Percentiles rank a stretch among this genome's conserved stretches.
Evolutionary conservation across 2,113 vertebrate genomes (phyloP).

Genomic region (Cinclus mexicanus): DNA sequence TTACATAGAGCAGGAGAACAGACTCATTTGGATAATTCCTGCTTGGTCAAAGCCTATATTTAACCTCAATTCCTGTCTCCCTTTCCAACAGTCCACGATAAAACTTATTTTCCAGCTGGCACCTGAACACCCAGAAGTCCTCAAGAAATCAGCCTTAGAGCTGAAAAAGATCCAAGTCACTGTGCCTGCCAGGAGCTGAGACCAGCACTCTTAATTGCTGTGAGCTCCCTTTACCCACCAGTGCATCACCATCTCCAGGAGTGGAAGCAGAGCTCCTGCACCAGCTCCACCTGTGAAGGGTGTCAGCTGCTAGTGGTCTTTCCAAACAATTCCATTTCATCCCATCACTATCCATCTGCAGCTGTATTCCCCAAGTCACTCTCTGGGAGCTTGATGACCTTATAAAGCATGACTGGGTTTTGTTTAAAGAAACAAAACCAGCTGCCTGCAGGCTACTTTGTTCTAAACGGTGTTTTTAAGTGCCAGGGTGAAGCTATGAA

Average conservation of each 20-base stretch:
- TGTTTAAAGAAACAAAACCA: slow-evolving; percentile 16
- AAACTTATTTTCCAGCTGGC: neutral
- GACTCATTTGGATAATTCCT: neutral
- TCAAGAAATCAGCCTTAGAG: neutral
- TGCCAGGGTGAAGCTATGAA: neutral
- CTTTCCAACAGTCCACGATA: neutral
- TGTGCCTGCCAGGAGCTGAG: neutral
- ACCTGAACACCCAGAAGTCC: neutral
- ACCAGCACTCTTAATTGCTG: neutral
- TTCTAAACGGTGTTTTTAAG: neutral
- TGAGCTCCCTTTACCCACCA: neutral
- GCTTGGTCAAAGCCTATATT: neutral
- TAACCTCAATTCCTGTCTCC: neutral
- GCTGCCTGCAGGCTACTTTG: neutral
- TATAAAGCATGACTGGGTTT: slow-evolving; percentile 8
- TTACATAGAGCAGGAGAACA: neutral
- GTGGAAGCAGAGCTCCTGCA: neutral
- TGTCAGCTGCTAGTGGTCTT: neutral
- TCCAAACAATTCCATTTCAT: neutral
- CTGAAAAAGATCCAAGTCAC: neutral
- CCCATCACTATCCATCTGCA: neutral
- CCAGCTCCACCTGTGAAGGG: fast-evolving
- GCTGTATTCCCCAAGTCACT: neutral
- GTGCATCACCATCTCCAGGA: neutral
- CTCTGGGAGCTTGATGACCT: neutral